Evolutionary conservation across 2,797 vertebrate species (phyloP), one percentile per base, ranked within the genome.

Genomic region (Cyprinodon diabolis): DNA sequence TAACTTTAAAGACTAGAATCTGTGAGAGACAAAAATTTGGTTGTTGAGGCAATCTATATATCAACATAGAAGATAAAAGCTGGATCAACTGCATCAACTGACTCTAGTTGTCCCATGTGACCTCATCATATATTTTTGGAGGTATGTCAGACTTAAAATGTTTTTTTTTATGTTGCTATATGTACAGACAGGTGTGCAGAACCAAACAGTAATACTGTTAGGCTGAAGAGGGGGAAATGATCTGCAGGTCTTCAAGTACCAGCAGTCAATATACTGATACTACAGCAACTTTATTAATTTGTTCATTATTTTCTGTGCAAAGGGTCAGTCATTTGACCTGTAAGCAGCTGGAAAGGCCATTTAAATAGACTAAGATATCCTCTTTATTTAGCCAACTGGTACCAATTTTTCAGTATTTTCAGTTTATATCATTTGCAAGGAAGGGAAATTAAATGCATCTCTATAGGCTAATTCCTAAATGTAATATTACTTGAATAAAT

Each of bases 51-150:
- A 56, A 56, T 56, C 23, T 56, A 56, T 23, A 56, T 13, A 3
- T 25, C 4, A 6, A 56, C n/a, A 12, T 69, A 54, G 45, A 35
- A 30, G 43, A 71, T 40, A 3, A 35, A 72, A 62, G 43, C 30
- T 12, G 76, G 58, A 48, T 76, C 68, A 78, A 80, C 66, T 71
- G 70, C 66, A n/a, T 51, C 68, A 62, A 35, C 56, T 45, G n/a
- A 23, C 45, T 23, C 21, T 2, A 15, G 13, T 23, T 47, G 5
- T 47, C 6, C 62, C 11, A 47, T 23, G 12, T 23, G 5, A 66
- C 6, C 40, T 2, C 43, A 23, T 14, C 8, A 47, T 23, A 43
- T 66, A 23, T 23, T 66, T 66, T 15, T 66, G 12, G n/a, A 5
- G 6, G 0, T 15, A 25, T 66, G 12, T 15, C 62, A 23, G 43